Base-by-base conservation (phyloP, 2,113 vertebrate species). In the Xenopus borealis region DNA sequence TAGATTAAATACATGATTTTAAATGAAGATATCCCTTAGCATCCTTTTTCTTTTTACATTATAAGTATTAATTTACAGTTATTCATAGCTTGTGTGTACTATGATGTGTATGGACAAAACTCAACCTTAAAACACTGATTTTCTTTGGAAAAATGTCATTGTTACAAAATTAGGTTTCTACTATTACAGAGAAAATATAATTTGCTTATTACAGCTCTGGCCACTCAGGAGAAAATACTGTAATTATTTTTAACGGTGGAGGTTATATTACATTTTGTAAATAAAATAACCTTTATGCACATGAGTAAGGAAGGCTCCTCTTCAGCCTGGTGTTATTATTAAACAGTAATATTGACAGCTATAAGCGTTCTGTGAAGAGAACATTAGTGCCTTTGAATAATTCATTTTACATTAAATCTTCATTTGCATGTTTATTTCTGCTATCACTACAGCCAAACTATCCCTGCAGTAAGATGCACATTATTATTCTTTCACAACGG, bases 371-470 rank as follows among this genome's bases (percentile, higher is more conserved):
- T 55, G 53, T n/a, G 17, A n/a, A 55, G 17, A 55, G 53, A 55
- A 55, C 53, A 55, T 55, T 55, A 55, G 53, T 55, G 17, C 53
- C 17, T 55, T n/a, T 55, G 53, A 55, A 55, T 55, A 55, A 55
- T 55, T 55, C 53, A 55, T 55, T 55, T 55, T 55, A 55, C 53
- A 55, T 55, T 55, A 55, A 55, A 55, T 55, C 53, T 55, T 55
- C 53, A 55, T 55, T 55, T 55, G 53, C 53, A 55, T 55, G 53
- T 55, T 55, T n/a, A 55, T 55, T 55, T 55, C 47, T 50, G 12
- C 47, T 50, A 50, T 50, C 47, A 4, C 47, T 55, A n/a, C 53
- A 55, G 17, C 53, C 53, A 55, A n/a, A 55, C 7, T 55, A 55
- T 55, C 53, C 53, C 53, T 55, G 17, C 53, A 55, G 17, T 55